Evolutionary conservation across 2,888 invertebrate genomes (phyloP).

Genomic region (Watsonalla binaria): DNA sequence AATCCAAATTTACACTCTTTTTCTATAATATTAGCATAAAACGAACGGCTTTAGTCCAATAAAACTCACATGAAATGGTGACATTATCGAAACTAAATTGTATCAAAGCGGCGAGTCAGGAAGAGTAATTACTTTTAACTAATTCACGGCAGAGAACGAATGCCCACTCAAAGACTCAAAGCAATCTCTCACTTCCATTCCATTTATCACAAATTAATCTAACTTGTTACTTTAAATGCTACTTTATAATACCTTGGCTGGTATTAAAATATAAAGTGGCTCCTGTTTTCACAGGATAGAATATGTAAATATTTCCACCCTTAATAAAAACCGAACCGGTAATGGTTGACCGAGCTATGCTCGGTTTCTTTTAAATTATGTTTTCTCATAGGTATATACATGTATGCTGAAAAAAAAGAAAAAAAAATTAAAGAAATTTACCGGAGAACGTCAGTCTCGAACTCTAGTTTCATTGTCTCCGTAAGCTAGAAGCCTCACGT

Average conservation of each 20-base stretch:
- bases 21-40: conserved; percentile 2
- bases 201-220: conserved; percentile 24
- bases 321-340: too few species aligned
- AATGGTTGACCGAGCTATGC: too few species aligned
- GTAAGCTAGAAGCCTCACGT: too few species aligned
- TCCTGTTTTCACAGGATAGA: too few species aligned
- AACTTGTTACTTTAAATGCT: conserved; percentile 1
- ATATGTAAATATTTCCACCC: too few species aligned
- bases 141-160: conserved; percentile 32
- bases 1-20: too few species aligned
- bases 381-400: too few species aligned
- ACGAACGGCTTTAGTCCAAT: neutral
- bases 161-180: conserved; percentile 30
- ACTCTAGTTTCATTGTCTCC: too few species aligned
- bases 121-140: conserved; percentile 47
- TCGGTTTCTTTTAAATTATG: too few species aligned
- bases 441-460: too few species aligned
- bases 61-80: conserved; percentile 15
- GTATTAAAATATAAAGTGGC: neutral
- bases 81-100: conserved; percentile 37
- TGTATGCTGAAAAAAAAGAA: too few species aligned
- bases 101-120: conserved; percentile 33
- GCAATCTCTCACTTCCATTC: conserved; percentile 27
- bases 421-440: too few species aligned
- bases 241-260: conserved; percentile 1